phyloP scores from a whole-genome alignment of 2,797 vertebrate genomes.

The Artibeus jamaicensis region DNA sequence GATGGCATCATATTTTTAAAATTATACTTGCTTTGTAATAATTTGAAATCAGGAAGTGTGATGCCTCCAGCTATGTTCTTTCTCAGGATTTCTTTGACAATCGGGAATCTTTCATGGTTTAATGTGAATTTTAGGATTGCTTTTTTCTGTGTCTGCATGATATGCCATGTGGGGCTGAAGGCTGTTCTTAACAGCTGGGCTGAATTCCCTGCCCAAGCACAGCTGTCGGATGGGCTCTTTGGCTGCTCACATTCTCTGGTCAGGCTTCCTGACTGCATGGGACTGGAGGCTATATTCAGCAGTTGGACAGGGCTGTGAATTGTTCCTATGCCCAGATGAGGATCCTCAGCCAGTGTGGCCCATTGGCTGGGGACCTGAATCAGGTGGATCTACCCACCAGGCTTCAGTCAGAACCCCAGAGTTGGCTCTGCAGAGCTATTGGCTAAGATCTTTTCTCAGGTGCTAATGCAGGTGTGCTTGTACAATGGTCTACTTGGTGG shows the following conservation, averaged over 20 bases:
- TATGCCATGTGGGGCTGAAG: not conserved
- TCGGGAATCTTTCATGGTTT: not conserved
- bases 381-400: not conserved
- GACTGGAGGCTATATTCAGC: not conserved
- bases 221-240: not conserved
- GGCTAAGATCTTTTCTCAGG: not conserved
- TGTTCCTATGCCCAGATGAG: not conserved
- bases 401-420: not conserved
- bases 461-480: not conserved
- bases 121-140: not conserved
- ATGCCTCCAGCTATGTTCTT: not conserved
- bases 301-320: not conserved
- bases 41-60: not conserved
- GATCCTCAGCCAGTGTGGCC: not conserved
- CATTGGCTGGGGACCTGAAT: not conserved
- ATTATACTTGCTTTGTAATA: not conserved
- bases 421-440: not conserved
- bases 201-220: not conserved
- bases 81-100: not conserved
- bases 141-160: not conserved
- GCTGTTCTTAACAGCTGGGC: not conserved
- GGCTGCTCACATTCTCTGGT: not conserved
- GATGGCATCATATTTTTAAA: not conserved
- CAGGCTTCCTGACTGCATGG: not conserved
- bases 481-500: not conserved